Percentiles rank a stretch among this genome's conserved stretches.
These are phyloP conservation scores for Lerista edwardsae DNA, from an alignment of 2,797 vertebrate genomes.

Conservation along the genomic window DNA sequence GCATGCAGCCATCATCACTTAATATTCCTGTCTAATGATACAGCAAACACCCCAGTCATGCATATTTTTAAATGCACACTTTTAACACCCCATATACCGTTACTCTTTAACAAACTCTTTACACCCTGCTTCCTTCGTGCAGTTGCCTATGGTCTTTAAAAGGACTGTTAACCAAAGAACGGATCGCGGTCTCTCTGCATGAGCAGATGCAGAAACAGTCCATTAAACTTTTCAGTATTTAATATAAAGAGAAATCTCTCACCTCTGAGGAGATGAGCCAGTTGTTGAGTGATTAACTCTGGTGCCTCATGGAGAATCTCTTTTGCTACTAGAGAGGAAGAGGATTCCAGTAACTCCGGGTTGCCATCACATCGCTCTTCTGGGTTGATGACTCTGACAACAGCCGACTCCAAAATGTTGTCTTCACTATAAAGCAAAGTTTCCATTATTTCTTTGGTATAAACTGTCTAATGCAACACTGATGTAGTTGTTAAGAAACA, in stretches of 20 bases:
- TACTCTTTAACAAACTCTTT: constrained; percentile 84
- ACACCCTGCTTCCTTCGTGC: constrained; percentile 83
- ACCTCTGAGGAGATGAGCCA: constrained; percentile 94
- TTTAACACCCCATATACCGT: constrained; percentile 81
- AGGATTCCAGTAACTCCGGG: constrained; percentile 74
- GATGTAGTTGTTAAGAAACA: too few species aligned
- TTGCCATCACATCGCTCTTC: constrained; percentile 76
- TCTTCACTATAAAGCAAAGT: constrained; percentile 81
- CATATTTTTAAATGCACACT: constrained; percentile 81
- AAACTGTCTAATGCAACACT: not conserved
- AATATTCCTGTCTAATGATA: constrained; percentile 75
- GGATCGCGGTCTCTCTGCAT: constrained; percentile 87
- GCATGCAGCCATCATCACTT: constrained; percentile 65
- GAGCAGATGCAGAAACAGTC: constrained; percentile 84
- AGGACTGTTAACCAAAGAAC: constrained; percentile 93
- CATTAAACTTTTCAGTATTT: constrained; percentile 87
- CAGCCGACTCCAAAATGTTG: constrained; percentile 83
- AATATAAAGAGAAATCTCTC: constrained; percentile 80
- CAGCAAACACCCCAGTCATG: constrained; percentile 65
- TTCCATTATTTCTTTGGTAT: constrained; percentile 19
- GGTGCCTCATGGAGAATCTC: constrained; percentile 93
- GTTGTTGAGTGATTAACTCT: constrained; percentile 87
- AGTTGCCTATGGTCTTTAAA: constrained; percentile 84
- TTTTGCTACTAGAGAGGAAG: constrained; percentile 83
- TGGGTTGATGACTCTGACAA: constrained; percentile 89